Conservation (phyloP, 2,888 invertebrate genomes). For the Drosophila lacicola region DNA sequence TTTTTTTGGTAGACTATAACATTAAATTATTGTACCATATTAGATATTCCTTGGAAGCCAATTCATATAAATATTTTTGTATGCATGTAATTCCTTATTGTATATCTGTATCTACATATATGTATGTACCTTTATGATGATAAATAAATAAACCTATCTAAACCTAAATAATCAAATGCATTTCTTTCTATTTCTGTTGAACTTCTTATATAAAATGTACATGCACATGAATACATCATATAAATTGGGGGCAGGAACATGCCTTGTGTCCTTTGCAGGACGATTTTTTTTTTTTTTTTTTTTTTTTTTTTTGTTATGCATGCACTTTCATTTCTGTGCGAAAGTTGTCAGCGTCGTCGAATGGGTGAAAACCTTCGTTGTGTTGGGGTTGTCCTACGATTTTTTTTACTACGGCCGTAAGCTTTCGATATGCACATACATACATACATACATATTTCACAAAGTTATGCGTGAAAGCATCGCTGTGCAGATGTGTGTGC, state of each 20-base stretch:
- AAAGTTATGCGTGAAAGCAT: conserved; percentile 16
- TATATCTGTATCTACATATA: conserved; percentile 30
- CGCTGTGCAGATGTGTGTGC: conserved; percentile 17
- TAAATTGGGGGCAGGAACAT: background rate
- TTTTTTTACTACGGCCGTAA: conserved; percentile 40
- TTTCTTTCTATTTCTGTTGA: background rate
- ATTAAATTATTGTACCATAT: conserved; percentile 70
- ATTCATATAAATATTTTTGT: conserved; percentile 65
- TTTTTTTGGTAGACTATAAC: conserved; percentile 48
- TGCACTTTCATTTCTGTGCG: conserved; percentile 43
- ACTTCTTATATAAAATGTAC: conserved; percentile 6
- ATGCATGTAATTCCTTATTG: conserved; percentile 61
- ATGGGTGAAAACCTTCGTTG: conserved; percentile 37
- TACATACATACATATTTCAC: background rate
- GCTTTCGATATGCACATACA: conserved; percentile 30
- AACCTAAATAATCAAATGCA: background rate
- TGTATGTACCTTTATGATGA: conserved; percentile 34
- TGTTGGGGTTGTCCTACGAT: conserved; percentile 52
- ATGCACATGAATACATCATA: conserved; percentile 9
- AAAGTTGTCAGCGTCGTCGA: conserved; percentile 12
- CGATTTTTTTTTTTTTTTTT: too few species aligned
- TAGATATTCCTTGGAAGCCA: conserved; percentile 64
- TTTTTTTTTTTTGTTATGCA: conserved; percentile 17
- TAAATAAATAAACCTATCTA: conserved; percentile 40
- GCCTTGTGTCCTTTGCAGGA: too few species aligned